Base-by-base conservation (phyloP, 2,888 invertebrate species). In the Leucophenga maculata region DNA sequence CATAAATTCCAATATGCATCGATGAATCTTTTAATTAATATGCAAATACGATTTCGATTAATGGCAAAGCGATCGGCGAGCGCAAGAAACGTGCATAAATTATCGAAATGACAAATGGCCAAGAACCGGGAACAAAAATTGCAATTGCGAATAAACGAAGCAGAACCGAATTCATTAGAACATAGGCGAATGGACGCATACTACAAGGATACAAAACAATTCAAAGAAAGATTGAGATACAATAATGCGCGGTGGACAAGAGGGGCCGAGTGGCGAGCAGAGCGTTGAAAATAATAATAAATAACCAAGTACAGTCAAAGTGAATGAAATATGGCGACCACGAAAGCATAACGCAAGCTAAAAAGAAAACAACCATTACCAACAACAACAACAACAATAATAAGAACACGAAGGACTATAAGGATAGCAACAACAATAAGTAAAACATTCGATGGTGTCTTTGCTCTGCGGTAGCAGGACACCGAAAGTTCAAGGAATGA, bases 1-100 rank as follows among this genome's bases (percentile, higher is more conserved):
- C 68, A 72, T 69, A 74, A 76, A 71, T 72, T 73, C 72, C 72
- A 73, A n/a, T 64, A 64, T 20, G 75, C 22, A n/a, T 55, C 20
- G 52, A 67, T 67, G 39, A 67, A 55, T 67, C 55, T 46, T 54
- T 39, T 57, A 67, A 67, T 67, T 67, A 67, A 67, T 54, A 67
- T 67, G 66, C 66, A 67, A 67, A 67, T 67, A 55, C 26, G 6
- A 32, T 59, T 59, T 59, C 62, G 46, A 48, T 64, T 64, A 44
- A 14, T 64, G 46, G 62, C 18, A n/a, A 54, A 20, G 22, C 1
- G 20, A 54, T 26, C 26, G 26, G 26, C 26, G 13, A 26, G 14
- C 22, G 31, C 2, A 18, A 39, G 39, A 60, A 59, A 44, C 46
- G 22, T 48, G 26, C 14, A 13, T 32, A 48, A 64, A 44, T 64